Evolutionary conservation across 2,797 vertebrate species (phyloP).

Genomic region (Hydrophis major): DNA sequence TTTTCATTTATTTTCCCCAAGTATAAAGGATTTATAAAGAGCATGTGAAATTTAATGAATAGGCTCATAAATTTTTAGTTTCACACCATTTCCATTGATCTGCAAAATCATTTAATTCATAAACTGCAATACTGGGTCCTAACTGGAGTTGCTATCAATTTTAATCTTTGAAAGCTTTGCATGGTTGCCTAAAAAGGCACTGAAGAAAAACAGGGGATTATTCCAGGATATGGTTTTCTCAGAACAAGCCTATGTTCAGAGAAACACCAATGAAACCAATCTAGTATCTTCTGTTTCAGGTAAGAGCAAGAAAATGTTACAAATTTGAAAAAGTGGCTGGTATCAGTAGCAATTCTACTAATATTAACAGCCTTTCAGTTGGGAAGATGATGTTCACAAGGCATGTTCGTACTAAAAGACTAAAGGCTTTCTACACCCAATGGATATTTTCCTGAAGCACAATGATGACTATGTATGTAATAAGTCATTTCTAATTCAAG

Average conservation of each 20-base stretch:
- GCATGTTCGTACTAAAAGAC: neutral
- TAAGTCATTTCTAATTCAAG: neutral
- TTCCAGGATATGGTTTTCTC: constrained; percentile 52
- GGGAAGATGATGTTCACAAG: neutral
- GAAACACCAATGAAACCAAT: neutral
- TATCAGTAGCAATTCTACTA: neutral
- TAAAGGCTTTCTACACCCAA: neutral
- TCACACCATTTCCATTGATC: constrained; percentile 48
- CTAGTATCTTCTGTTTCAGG: neutral
- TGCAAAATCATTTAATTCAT: constrained; percentile 51
- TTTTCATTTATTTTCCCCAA: constrained; percentile 30
- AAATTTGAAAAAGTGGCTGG: neutral
- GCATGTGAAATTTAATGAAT: constrained; percentile 35
- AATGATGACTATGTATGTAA: neutral
- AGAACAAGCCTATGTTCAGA: neutral
- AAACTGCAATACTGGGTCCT: constrained; percentile 46
- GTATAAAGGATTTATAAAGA: constrained; percentile 41
- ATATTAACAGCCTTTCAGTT: neutral
- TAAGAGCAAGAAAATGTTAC: neutral
- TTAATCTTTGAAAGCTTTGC: constrained; percentile 47
- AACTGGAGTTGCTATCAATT: constrained; percentile 48
- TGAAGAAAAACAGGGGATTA: constrained; percentile 61
- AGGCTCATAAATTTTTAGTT: constrained; percentile 45
- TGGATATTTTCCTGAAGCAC: neutral
- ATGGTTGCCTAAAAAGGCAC: constrained; percentile 39